Evolutionary conservation across 64 coral and sea anemone genomes (phyloP).

Genomic region (Stylophora pistillata): DNA sequence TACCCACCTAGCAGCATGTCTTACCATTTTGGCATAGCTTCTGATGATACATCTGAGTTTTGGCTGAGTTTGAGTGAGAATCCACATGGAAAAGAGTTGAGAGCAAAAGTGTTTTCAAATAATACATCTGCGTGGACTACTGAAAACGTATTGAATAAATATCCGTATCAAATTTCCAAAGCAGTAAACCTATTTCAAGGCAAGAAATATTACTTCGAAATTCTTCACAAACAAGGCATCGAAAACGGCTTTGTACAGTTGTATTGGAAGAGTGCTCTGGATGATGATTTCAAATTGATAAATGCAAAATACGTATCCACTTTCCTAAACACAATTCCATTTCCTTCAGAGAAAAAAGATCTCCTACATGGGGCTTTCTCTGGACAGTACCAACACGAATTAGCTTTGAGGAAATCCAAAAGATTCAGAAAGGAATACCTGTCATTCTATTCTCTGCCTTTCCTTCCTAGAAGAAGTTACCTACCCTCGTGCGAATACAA

Average conservation of each 20-base stretch:
- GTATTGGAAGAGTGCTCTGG: background rate
- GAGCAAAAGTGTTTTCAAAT: slow-evolving; percentile 50
- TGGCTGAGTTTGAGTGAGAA: slow-evolving; percentile 71
- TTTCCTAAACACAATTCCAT: background rate
- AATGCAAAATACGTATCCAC: background rate
- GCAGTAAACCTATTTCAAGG: slow-evolving; percentile 8
- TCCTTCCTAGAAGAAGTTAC: background rate
- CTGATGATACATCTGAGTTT: slow-evolving; percentile 67
- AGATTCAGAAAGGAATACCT: background rate
- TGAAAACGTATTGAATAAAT: slow-evolving; percentile 43
- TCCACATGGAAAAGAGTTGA: slow-evolving; percentile 16
- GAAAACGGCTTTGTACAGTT: slow-evolving; percentile 12
- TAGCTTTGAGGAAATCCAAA: background rate
- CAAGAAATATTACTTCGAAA: slow-evolving; percentile 67
- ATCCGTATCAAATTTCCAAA: slow-evolving; percentile 48
- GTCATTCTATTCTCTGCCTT: slow-evolving; percentile 28
- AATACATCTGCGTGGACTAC: background rate
- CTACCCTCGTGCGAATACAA: slow-evolving; percentile 8
- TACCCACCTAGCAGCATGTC: slow-evolving; percentile 22
- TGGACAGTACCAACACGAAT: background rate
- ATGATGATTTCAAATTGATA: slow-evolving; percentile 1
- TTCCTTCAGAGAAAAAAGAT: background rate
- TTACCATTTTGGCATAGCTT: slow-evolving; percentile 61
- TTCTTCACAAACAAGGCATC: slow-evolving; percentile 29
- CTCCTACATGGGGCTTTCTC: background rate